Evolutionary conservation across 2,113 vertebrate genomes (phyloP).

Genomic region (Potamarius usumacintae): DNA sequence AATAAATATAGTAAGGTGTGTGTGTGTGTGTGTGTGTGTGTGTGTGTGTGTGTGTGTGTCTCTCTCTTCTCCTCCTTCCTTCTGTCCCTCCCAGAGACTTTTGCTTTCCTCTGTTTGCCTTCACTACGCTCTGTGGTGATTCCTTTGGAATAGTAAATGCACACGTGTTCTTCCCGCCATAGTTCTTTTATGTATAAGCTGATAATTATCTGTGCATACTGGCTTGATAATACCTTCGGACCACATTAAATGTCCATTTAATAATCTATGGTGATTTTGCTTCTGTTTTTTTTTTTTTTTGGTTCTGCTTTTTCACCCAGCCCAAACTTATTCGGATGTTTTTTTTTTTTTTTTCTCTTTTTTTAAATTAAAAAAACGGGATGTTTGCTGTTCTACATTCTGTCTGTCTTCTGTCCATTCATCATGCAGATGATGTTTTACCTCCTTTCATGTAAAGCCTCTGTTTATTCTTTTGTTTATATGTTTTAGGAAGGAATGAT

Average conservation of each 20-base stretch:
- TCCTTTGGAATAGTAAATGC: neutral
- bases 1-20: conserved; percentile 69
- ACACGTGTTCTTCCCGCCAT: neutral
- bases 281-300: neutral
- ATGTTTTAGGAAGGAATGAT: neutral
- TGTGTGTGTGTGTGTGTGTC: conserved; percentile 43
- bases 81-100: neutral
- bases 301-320: neutral
- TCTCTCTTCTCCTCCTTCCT: neutral
- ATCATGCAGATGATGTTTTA: neutral
- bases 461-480: conserved; percentile 7
- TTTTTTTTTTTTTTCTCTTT: neutral
- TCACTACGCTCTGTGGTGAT: neutral
- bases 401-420: neutral
- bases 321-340: neutral
- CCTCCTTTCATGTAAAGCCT: neutral
- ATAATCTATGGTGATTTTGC: neutral
- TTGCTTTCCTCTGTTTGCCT: neutral
- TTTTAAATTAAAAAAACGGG: neutral
- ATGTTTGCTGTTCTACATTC: neutral
- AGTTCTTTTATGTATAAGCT: neutral
- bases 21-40: conserved; percentile 37
- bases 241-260: neutral
- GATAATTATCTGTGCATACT: neutral
- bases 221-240: neutral